Percentiles rank a stretch among this genome's conserved stretches.
phyloP scores from a whole-genome alignment of 2,113 vertebrate genomes.

The Crotalus tigris region DNA sequence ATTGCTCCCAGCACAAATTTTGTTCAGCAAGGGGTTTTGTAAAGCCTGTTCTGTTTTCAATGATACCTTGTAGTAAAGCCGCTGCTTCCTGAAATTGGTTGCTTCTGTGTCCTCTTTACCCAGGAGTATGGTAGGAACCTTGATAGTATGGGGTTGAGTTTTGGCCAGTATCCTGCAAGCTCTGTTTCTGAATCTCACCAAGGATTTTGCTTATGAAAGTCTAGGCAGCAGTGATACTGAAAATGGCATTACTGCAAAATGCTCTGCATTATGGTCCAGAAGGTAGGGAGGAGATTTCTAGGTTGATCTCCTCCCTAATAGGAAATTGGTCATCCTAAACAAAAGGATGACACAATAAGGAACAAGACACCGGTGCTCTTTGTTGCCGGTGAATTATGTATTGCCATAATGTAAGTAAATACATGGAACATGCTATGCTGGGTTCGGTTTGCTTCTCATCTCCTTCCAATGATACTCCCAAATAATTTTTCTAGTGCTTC shows the following conservation, averaged over 20 bases:
- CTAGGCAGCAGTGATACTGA: not conserved
- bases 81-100: too few relatives aligned
- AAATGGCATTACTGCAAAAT: not conserved
- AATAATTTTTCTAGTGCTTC: not conserved
- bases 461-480: not conserved
- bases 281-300: not conserved
- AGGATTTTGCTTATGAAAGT: not conserved
- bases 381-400: not conserved
- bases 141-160: not conserved
- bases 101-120: too few relatives aligned
- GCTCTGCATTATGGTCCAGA: not conserved
- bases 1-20: too few relatives aligned
- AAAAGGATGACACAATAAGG: not conserved
- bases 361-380: not conserved
- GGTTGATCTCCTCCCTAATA: not conserved
- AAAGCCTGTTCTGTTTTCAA: too few relatives aligned
- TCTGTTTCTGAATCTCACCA: not conserved
- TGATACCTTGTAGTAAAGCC: too few relatives aligned
- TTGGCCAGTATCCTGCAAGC: not conserved
- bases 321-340: not conserved
- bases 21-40: too few relatives aligned
- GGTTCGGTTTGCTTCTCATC: not conserved
- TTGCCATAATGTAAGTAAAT: not conserved
- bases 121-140: too few relatives aligned
- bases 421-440: not conserved